These are phyloP conservation scores for Bellardia pandia DNA, from an alignment of 2,888 invertebrate species.

Conservation along the genomic window DNA sequence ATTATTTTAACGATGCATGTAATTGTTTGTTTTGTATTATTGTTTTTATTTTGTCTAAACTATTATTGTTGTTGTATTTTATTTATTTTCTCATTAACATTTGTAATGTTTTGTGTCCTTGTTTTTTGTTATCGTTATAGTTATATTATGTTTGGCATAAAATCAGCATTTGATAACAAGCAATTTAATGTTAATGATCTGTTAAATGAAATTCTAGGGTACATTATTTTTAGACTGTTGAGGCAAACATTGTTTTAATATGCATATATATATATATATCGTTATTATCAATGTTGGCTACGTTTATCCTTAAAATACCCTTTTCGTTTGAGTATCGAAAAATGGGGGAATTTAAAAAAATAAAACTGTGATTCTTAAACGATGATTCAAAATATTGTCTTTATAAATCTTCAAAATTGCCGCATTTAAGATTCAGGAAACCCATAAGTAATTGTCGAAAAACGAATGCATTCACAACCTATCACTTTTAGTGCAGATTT, in stretches of 20 bases:
- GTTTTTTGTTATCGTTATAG: background rate
- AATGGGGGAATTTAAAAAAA: too few species aligned
- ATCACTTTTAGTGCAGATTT: too few species aligned
- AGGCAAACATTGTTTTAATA: background rate
- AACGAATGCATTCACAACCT: too few species aligned
- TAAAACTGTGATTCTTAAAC: too few species aligned
- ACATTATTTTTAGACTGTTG: background rate
- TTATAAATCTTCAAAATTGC: too few species aligned
- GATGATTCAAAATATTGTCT: too few species aligned
- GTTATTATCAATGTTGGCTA: too few species aligned
- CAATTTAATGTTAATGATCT: constrained; percentile 48
- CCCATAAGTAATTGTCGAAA: too few species aligned
- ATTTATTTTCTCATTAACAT: constrained; percentile 28
- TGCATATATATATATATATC: background rate
- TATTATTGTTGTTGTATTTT: constrained; percentile 30
- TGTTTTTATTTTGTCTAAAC: constrained; percentile 15
- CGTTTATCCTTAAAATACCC: too few species aligned
- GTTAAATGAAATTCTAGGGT: constrained; percentile 41
- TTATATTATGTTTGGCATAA: constrained; percentile 21
- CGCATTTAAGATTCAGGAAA: too few species aligned
- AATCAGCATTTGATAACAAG: constrained; percentile 11
- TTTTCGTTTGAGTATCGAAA: too few species aligned
- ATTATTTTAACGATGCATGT: constrained; percentile 57
- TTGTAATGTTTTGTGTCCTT: constrained; percentile 2
- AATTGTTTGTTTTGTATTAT: constrained; percentile 38